phyloP scores from a whole-genome alignment of 2,797 vertebrate species.

The Acanthis flammea region DNA sequence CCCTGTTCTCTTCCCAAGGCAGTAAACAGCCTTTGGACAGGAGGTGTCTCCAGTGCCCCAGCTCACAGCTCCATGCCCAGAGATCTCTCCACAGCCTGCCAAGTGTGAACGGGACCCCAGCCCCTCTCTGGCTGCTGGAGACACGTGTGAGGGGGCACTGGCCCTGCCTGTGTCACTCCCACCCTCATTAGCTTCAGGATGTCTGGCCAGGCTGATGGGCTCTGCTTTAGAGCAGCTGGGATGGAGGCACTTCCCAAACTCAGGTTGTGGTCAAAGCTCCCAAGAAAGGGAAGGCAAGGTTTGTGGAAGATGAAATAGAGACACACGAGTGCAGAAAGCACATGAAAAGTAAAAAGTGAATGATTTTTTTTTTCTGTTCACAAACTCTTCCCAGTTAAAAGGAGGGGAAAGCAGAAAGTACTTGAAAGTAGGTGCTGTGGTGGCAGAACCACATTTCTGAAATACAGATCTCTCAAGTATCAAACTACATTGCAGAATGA shows the following conservation, averaged over 20 bases:
- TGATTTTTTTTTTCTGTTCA: neutral
- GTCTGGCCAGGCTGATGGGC: neutral
- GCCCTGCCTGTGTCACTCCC: accelerated
- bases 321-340: neutral
- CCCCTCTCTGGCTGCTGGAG: neutral
- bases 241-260: neutral
- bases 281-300: neutral
- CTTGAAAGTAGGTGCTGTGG: neutral
- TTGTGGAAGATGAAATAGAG: neutral
- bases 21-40: neutral
- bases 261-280: neutral
- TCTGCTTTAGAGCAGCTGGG: neutral
- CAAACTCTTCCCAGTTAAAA: neutral
- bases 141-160: neutral
- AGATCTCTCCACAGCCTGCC: neutral
- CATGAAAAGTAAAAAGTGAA: neutral
- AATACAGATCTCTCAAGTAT: conserved; percentile 25
- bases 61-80: neutral
- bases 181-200: neutral
- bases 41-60: neutral
- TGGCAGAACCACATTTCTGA: conserved; percentile 28
- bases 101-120: accelerated
- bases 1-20: neutral
- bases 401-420: neutral
- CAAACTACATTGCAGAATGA: conserved; percentile 32